These are phyloP conservation scores for Drosophila testacea DNA, from an alignment of 2,888 invertebrate species.

Conservation along the genomic window DNA sequence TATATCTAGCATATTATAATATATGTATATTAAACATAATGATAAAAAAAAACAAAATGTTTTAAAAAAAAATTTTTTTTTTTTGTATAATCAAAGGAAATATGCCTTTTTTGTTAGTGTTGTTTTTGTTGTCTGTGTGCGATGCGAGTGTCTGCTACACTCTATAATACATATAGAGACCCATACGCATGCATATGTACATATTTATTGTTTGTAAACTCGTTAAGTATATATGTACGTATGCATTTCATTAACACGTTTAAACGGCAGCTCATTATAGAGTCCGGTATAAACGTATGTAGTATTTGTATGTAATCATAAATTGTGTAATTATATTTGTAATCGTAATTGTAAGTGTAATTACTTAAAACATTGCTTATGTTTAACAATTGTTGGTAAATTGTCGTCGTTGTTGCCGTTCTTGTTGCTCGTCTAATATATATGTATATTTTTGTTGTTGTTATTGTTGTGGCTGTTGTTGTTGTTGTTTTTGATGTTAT, in stretches of 20 bases:
- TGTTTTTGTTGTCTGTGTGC: slow-evolving; percentile 18
- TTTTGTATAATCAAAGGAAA: slow-evolving; percentile 48
- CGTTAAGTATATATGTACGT: slow-evolving; percentile 24
- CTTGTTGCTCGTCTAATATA: slow-evolving; percentile 20
- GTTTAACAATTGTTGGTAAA: slow-evolving; percentile 52
- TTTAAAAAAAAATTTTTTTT: background rate
- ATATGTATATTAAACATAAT: slow-evolving; percentile 32
- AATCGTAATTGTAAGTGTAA: slow-evolving; percentile 32
- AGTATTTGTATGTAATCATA: slow-evolving; percentile 16
- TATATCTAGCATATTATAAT: slow-evolving; percentile 38
- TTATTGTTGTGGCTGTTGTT: slow-evolving; percentile 8
- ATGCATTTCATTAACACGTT: slow-evolving; percentile 14
- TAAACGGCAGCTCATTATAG: too few species aligned
- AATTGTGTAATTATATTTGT: slow-evolving; percentile 17
- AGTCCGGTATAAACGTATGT: too few species aligned
- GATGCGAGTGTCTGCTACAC: slow-evolving; percentile 8
- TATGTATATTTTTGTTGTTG: slow-evolving; percentile 24
- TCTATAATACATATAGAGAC: slow-evolving; percentile 21
- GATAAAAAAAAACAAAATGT: slow-evolving; percentile 25
- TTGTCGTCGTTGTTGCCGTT: slow-evolving; percentile 45
- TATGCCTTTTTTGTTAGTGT: slow-evolving; percentile 38
- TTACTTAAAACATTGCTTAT: slow-evolving; percentile 69
- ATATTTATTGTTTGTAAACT: slow-evolving; percentile 15
- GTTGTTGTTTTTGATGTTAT: slow-evolving; percentile 10
- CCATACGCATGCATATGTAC: slow-evolving; percentile 31